Evolutionary conservation across 2,797 vertebrate genomes (phyloP).

Genomic region (Synanceia verrucosa): DNA sequence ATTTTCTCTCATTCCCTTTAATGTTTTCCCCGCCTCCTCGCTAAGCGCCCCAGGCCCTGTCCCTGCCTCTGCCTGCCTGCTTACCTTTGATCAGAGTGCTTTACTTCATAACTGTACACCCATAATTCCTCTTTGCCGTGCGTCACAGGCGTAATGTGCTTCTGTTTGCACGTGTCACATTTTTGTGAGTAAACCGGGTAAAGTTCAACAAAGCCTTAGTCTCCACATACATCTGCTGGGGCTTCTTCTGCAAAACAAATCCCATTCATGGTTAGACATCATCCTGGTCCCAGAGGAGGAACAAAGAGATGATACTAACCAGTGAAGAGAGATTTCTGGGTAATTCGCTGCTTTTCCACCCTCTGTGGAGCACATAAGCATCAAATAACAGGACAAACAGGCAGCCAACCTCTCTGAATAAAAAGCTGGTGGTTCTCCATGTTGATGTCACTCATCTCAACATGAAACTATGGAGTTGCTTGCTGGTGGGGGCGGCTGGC

Average conservation of each 20-base stretch:
- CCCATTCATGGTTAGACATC: slow-evolving; percentile 44
- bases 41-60: slow-evolving; percentile 4
- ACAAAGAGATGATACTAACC: slow-evolving; percentile 52
- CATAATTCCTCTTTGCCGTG: background rate
- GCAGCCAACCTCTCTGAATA: slow-evolving; percentile 37
- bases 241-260: slow-evolving; percentile 49
- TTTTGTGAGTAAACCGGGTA: slow-evolving; percentile 14
- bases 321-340: slow-evolving; percentile 36
- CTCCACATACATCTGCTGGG: slow-evolving; percentile 50
- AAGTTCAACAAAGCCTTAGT: slow-evolving; percentile 66
- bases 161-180: too few species aligned
- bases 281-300: slow-evolving; percentile 64
- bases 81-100: slow-evolving; percentile 63
- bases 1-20: slow-evolving; percentile 53
- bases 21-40: slow-evolving; percentile 32
- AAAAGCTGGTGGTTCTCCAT: slow-evolving; percentile 45
- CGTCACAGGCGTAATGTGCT: slow-evolving; percentile 59
- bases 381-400: slow-evolving; percentile 41
- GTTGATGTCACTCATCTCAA: slow-evolving; percentile 24
- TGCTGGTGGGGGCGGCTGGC: slow-evolving; percentile 18
- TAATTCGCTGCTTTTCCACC: slow-evolving; percentile 2
- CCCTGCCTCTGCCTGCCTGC: slow-evolving; percentile 18
- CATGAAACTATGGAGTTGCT: slow-evolving; percentile 11
- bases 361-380: slow-evolving; percentile 27
- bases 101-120: slow-evolving; percentile 23